These are phyloP conservation scores for Rhodinocichla rosea DNA, from an alignment of 2,113 vertebrate species.

Conservation along the genomic window DNA sequence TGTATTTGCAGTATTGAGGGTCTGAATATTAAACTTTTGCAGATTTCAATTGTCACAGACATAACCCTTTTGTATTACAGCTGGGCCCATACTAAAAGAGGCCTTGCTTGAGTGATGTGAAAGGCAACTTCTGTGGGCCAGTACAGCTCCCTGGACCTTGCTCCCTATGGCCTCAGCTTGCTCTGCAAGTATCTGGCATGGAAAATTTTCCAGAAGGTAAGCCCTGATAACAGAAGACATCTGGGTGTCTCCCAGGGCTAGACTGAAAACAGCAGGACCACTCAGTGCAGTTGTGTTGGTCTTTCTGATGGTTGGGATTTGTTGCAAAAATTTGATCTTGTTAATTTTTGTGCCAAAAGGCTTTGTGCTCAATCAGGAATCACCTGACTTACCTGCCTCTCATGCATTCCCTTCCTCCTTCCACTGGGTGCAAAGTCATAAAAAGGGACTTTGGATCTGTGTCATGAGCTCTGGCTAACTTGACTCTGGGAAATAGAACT, in stretches of 20 bases:
- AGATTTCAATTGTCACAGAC: not conserved
- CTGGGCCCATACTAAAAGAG: not conserved
- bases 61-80: not conserved
- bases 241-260: not conserved
- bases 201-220: not conserved
- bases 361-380: not conserved
- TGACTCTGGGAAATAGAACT: accelerated
- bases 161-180: not conserved
- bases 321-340: accelerated
- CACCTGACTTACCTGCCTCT: not conserved
- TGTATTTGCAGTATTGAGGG: not conserved
- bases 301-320: not conserved
- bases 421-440: not conserved
- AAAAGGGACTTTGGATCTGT: not conserved
- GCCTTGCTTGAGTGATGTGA: not conserved
- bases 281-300: not conserved
- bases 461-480: not conserved
- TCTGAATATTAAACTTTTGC: not conserved
- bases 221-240: not conserved
- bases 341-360: not conserved
- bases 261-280: not conserved
- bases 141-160: not conserved
- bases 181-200: not conserved
- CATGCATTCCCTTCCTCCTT: too few species aligned
- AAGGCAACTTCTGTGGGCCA: not conserved